These are phyloP conservation scores for Phthorimaea operculella DNA, from an alignment of 1,140 invertebrate genomes.

Conservation along the genomic window DNA sequence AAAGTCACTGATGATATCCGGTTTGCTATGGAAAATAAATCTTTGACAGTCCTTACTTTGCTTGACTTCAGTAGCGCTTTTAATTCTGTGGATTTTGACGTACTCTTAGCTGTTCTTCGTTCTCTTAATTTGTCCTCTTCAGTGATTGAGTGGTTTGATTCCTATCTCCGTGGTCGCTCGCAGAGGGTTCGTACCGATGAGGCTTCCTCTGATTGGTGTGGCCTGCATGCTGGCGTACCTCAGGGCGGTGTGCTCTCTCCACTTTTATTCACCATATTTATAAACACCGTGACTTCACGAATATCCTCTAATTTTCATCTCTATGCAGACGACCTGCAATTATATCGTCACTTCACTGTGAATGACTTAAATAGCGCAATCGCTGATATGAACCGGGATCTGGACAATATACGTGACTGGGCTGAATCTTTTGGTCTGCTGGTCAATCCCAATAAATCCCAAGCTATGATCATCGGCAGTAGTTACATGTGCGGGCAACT, in stretches of 20 bases:
- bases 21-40: constrained; percentile 2
- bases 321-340: constrained; percentile 2
- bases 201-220: neutral
- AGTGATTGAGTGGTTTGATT: neutral
- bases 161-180: neutral
- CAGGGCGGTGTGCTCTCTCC: constrained; percentile 4
- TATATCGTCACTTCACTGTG: neutral
- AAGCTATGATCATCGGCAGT: no score
- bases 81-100: constrained; percentile 8
- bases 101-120: neutral
- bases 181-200: neutral
- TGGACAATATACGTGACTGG: neutral
- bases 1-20: constrained; percentile 9
- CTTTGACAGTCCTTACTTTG: neutral
- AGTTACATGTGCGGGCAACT: no score
- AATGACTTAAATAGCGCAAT: neutral
- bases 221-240: neutral
- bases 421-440: constrained; percentile 1
- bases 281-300: neutral
- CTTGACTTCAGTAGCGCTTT: constrained; percentile 9
- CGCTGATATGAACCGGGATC: neutral
- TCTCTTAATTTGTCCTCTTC: neutral
- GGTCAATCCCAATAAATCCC: neutral
- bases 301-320: constrained; percentile 1
- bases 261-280: neutral